Evolutionary conservation across 2,888 invertebrate genomes (phyloP).

Genomic region (Folsomia manolachei): DNA sequence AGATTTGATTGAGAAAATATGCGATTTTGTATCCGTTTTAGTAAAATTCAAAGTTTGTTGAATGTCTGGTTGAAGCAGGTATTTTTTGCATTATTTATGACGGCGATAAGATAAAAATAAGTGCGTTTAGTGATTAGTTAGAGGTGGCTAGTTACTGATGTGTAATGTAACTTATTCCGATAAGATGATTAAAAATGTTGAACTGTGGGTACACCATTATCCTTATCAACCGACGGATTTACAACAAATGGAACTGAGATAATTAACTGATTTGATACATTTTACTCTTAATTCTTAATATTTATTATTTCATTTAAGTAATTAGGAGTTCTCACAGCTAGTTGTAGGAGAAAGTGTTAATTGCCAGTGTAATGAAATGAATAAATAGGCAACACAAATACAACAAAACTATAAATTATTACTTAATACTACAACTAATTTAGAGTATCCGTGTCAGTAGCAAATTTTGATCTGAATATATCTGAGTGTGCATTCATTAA

Average conservation of each 20-base stretch:
- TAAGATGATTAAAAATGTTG: too few relatives aligned
- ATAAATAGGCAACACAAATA: not conserved
- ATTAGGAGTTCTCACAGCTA: not conserved
- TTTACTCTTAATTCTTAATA: not conserved
- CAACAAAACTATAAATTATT: not conserved
- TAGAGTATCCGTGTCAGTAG: too few relatives aligned
- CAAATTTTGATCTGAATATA: not conserved
- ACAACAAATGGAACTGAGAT: not conserved
- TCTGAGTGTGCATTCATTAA: conserved; percentile 13
- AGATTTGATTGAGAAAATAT: too few relatives aligned
- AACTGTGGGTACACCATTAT: too few relatives aligned
- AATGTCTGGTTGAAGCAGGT: not conserved
- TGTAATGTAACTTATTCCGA: too few relatives aligned
- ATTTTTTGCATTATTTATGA: not conserved
- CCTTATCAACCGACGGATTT: too few relatives aligned
- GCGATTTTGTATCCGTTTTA: too few relatives aligned
- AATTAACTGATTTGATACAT: not conserved
- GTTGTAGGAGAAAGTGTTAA: not conserved
- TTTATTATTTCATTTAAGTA: not conserved
- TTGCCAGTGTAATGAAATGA: not conserved
- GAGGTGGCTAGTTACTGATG: too few relatives aligned
- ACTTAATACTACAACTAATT: not conserved
- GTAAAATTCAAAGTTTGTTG: not conserved
- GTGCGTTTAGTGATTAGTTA: too few relatives aligned
- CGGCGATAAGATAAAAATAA: not conserved